Conservation (phyloP, 1,140 invertebrate genomes). For the Nylanderia fulva region DNA sequence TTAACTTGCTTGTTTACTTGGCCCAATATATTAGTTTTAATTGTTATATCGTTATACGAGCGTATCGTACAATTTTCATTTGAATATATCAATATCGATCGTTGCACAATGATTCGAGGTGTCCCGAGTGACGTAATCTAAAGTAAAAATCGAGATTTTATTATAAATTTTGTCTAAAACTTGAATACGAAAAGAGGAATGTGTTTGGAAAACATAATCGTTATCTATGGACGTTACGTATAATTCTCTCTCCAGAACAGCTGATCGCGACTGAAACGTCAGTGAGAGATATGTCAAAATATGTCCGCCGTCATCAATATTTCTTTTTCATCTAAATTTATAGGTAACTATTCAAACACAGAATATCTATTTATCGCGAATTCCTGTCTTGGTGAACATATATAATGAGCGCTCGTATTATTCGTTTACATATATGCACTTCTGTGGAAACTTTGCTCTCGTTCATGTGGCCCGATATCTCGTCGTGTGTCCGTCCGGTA, state of each 20-base stretch:
- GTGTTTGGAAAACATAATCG: background rate
- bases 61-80: too few species aligned
- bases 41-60: too few species aligned
- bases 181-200: background rate
- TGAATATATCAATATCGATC: too few species aligned
- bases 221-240: background rate
- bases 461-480: conserved; percentile 70
- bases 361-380: conserved; percentile 8
- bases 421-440: conserved; percentile 24
- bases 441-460: conserved; percentile 31
- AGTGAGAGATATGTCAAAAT: background rate
- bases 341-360: background rate
- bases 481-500: conserved; percentile 40
- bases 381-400: conserved; percentile 27
- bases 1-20: too few species aligned
- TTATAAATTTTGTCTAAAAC: background rate
- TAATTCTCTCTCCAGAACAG: background rate
- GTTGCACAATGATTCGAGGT: too few species aligned
- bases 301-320: background rate
- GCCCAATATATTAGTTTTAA: too few species aligned
- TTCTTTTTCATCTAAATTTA: background rate
- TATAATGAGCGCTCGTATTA: conserved; percentile 64
- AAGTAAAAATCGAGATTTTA: too few species aligned
- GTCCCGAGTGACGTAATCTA: background rate
- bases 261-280: background rate